phyloP scores from a whole-genome alignment of 1,140 invertebrate species.

The Habropoda laboriosa region DNA sequence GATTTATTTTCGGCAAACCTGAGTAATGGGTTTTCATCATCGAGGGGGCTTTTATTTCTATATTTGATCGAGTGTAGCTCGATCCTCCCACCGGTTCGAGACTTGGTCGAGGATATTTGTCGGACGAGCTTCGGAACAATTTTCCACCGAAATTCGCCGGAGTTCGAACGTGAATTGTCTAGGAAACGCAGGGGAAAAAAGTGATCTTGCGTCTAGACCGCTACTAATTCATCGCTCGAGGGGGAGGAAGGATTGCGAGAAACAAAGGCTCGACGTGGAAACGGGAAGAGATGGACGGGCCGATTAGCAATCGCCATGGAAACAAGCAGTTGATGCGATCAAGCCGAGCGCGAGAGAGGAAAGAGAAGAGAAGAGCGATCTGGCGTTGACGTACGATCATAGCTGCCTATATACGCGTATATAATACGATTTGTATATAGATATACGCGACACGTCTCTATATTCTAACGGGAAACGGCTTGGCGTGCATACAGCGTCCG shows the following conservation, averaged over 20 bases:
- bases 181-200: no score
- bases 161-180: no score
- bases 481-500: conserved; percentile 51
- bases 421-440: conserved; percentile 41
- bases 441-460: conserved; percentile 32
- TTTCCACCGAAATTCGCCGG: no score
- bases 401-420: conserved; percentile 37
- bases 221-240: no score
- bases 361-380: conserved; percentile 18
- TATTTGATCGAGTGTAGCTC: no score
- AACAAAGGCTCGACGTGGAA: conserved; percentile 2
- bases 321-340: conserved; percentile 84
- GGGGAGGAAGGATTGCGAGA: not conserved
- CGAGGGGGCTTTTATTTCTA: no score
- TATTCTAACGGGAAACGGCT: not conserved
- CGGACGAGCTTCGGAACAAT: no score
- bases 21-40: no score
- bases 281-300: conserved; percentile 71
- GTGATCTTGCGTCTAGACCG: no score
- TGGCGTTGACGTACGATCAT: not conserved
- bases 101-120: no score
- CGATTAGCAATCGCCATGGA: conserved; percentile 85
- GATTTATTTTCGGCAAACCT: no score
- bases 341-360: conserved; percentile 75
- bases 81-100: no score